Conservation (phyloP, 2,797 vertebrate genomes). For the Esox masquinongy region DNA sequence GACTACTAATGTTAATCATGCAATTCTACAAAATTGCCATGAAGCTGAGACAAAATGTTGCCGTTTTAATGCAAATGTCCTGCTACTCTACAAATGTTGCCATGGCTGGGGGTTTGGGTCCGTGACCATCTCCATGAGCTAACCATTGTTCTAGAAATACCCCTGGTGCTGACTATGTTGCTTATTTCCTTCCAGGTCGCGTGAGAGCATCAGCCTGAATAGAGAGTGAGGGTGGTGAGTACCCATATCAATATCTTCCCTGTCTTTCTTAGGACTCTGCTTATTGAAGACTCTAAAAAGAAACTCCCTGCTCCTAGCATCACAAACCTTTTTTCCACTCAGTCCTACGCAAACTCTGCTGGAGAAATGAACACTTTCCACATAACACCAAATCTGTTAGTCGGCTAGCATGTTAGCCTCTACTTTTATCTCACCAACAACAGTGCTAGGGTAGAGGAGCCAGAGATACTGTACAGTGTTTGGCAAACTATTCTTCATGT, state of each 20-base stretch:
- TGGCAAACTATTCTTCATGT: background rate
- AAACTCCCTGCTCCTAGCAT: constrained; percentile 12
- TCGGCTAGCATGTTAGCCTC: background rate
- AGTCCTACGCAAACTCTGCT: constrained; percentile 2
- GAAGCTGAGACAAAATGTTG: background rate
- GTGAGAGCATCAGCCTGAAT: constrained; percentile 20
- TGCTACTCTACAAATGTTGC: no score
- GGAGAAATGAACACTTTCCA: background rate
- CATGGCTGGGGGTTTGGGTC: no score
- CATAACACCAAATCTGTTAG: background rate
- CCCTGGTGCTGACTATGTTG: constrained; percentile 3
- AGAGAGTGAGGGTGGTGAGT: constrained; percentile 30
- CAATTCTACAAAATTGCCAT: background rate
- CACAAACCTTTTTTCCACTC: background rate
- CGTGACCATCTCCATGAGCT: background rate
- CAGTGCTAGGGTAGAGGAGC: background rate
- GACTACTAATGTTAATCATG: no score
- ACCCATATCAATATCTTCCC: constrained; percentile 33
- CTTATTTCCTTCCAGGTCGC: constrained; percentile 37
- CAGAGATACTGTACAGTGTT: background rate
- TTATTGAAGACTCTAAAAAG: constrained; percentile 13
- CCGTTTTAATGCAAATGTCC: no score
- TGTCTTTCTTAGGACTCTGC: constrained; percentile 9
- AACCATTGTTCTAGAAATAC: constrained; percentile 8
- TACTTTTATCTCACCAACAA: background rate